These are phyloP conservation scores for Spilogale gracilis DNA, from an alignment of 2,113 vertebrate genomes.

Conservation along the genomic window DNA sequence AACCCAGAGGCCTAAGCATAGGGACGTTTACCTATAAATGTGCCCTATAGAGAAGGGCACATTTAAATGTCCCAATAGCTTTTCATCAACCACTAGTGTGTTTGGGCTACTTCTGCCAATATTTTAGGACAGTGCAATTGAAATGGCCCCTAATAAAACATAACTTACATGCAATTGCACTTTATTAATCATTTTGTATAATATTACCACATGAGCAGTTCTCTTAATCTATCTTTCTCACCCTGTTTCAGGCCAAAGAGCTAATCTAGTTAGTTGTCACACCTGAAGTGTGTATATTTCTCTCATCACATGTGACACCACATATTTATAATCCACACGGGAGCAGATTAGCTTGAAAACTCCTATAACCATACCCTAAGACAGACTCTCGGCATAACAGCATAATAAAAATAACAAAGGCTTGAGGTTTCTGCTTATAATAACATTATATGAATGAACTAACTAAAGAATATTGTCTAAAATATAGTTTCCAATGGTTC, in stretches of 20 bases:
- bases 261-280: neutral
- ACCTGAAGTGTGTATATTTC: neutral
- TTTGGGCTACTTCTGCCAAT: constrained; percentile 32
- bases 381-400: neutral
- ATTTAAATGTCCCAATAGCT: constrained; percentile 14
- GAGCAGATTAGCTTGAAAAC: neutral
- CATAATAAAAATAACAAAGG: neutral
- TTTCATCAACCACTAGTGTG: constrained; percentile 7
- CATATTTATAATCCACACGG: neutral
- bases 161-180: neutral
- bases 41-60: constrained; percentile 59
- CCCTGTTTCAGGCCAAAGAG: neutral
- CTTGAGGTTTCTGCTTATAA: neutral
- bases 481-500: neutral
- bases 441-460: neutral
- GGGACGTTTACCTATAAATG: constrained; percentile 43
- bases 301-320: neutral
- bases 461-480: neutral
- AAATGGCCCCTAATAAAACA: constrained; percentile 29
- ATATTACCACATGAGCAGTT: neutral
- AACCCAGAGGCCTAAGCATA: neutral
- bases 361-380: neutral
- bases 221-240: neutral
- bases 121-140: neutral
- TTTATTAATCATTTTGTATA: neutral